Base-by-base conservation (phyloP, 1,140 invertebrate species). In the Rhizoglyphus robini region DNA sequence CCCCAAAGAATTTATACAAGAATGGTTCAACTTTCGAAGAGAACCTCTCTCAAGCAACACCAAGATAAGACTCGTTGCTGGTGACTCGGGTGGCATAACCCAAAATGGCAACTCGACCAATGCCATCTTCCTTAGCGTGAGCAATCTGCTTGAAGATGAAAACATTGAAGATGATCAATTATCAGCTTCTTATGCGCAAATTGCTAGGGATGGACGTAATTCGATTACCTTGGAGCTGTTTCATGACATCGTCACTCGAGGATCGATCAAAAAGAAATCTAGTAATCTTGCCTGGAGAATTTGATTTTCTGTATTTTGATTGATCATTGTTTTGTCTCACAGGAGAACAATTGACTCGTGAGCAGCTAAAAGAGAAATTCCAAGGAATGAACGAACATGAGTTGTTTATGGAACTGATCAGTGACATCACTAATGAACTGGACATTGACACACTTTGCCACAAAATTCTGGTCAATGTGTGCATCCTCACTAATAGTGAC, bases 361-460 rank as follows among this genome's bases (percentile, higher is more conserved):
- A 65, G n/a, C 61, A 65, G 36, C 4, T 65, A 23, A 47, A 66
- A 23, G 54, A 68, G 23, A 67, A 68, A 20, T 32, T 71, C n/a
- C 60, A 47, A 23, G 65, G 63, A 27, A 54, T 73, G 20, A 61
- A 70, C 20, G 73, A 74, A 63, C 68, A 71, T 0, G 71, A 75
- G 68, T 80, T 91, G 23, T 90, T 92, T 74, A 91, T 94, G 87
- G 88, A 94, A 76, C 80, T 94, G 63, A 92, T 94, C 71, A 82
- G 88, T 49, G 90, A 95, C 74, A 88, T 95, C 54, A 87, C 89
- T 66, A 93, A 91, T 74, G 90, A 95, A 76, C 75, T 94, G 72
- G 89, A 95, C 74, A 90, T 95, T 72, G 87, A 94, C 75, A 84
- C 88, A 13, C 81, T 95, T 4, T 95, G 90, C 74, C 88, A 93